Conservation (phyloP, 2,888 invertebrate genomes). For the Aphodius sticticus region DNA sequence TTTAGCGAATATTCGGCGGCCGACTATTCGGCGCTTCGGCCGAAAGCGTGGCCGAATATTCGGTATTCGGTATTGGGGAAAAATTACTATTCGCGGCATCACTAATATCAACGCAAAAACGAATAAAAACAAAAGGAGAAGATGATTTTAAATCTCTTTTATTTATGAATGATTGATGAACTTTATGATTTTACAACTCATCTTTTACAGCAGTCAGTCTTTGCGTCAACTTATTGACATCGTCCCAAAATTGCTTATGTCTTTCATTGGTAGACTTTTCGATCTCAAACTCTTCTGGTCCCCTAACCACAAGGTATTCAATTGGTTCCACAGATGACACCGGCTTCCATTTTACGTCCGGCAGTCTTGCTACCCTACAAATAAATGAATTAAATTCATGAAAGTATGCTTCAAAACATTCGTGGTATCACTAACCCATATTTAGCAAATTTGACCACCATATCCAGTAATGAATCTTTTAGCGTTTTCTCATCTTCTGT, state of each 20-base stretch:
- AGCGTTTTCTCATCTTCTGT: slow-evolving; percentile 22
- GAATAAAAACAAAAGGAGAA: too few relatives aligned
- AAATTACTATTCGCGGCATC: too few relatives aligned
- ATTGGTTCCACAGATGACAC: not conserved
- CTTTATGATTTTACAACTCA: not conserved
- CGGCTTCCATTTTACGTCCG: not conserved
- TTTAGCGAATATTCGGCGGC: too few relatives aligned
- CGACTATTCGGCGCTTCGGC: too few relatives aligned
- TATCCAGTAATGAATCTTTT: slow-evolving; percentile 31
- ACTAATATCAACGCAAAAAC: too few relatives aligned
- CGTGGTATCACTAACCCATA: slow-evolving; percentile 23
- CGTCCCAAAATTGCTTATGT: not conserved
- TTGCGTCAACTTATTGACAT: not conserved
- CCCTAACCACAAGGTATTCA: not conserved
- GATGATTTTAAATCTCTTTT: too few relatives aligned
- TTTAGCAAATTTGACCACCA: slow-evolving; percentile 31
- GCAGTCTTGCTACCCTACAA: not conserved
- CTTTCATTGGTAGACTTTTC: not conserved
- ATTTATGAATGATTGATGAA: not conserved
- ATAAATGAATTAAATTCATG: not conserved
- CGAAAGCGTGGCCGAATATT: too few relatives aligned
- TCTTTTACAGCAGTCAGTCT: not conserved
- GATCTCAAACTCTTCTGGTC: not conserved
- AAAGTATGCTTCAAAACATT: not conserved
- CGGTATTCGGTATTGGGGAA: too few relatives aligned